Evolutionary conservation across 1,140 invertebrate species (phyloP), one percentile per base, ranked within the genome.

Genomic region (Rhyzopertha dominica): DNA sequence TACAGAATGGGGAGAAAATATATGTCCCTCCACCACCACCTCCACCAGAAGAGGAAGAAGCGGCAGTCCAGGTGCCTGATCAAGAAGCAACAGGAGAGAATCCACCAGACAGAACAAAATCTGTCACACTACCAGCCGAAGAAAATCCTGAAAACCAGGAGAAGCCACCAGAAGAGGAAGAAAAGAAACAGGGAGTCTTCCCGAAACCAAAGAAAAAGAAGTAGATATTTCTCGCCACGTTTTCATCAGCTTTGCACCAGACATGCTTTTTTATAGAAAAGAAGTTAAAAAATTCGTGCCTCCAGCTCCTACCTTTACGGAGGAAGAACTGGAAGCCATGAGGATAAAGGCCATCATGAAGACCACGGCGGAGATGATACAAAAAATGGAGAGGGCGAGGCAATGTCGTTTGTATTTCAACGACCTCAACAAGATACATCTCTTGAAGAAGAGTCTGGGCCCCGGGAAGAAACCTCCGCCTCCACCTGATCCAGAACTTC

Each of bases 341-440:
- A 49, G 5, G 35, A 39, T 20, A 45, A 50, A n/a, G n/a, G n/a
- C n/a, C n/a, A n/a, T n/a, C n/a, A n/a, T n/a, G n/a, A n/a, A n/a
- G 28, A 43, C 46, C 31, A 43, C 42, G 35, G 28, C 40, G 8
- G 51, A 43, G 1, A 46, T 84, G 8, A 72, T 79, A 29, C 76
- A 79, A 54, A 61, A 51, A 4, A 68, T 74, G 25, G 78, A 80
- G 54, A 65, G 76, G 42, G 73, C 68, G 0, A 66, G 78, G 41
- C 53, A 77, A 43, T 78, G 67, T 19, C 65, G 84, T 16, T 53
- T 71, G 4, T 72, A 71, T 36, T 65, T 61, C 34, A 44, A 56
- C 0, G 65, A 63, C 25, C 52, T 66, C n/a, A n/a, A 17, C 61
- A 59, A 28, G 54, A 62, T 28, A 55, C 54, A 49, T 51, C 17